These are phyloP conservation scores for Ceratina japonica DNA, from an alignment of 1,140 invertebrate genomes.

Conservation along the genomic window DNA sequence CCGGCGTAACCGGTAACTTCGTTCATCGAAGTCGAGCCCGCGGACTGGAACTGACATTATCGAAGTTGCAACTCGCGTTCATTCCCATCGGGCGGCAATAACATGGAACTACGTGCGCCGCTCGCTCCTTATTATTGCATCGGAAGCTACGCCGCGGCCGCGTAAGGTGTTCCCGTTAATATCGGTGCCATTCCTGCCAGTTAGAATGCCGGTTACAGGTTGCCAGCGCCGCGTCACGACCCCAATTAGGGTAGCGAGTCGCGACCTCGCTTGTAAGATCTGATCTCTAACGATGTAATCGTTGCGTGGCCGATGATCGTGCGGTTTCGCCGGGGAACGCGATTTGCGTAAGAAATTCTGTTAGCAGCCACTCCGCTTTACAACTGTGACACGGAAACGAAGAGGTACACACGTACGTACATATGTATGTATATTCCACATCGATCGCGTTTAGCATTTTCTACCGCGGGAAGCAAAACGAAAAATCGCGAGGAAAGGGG, in stretches of 20 bases:
- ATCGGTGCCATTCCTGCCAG: neutral
- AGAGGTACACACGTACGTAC: too few relatives aligned
- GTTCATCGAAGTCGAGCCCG: neutral
- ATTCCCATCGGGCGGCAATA: neutral
- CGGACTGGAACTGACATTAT: neutral
- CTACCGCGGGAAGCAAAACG: neutral
- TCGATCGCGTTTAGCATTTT: too few relatives aligned
- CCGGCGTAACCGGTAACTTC: neutral
- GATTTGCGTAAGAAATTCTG: too few relatives aligned
- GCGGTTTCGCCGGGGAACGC: neutral
- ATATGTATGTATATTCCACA: too few relatives aligned
- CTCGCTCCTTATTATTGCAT: neutral
- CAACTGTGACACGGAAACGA: too few relatives aligned
- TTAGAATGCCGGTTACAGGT: slow-evolving; percentile 12
- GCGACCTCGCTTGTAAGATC: neutral
- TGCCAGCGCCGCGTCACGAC: neutral
- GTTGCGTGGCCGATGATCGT: neutral
- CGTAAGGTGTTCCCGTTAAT: slow-evolving; percentile 9
- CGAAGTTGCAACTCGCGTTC: neutral
- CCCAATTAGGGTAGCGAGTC: slow-evolving; percentile 10
- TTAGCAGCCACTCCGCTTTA: too few relatives aligned
- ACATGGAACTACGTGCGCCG: neutral
- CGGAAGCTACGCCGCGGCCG: neutral
- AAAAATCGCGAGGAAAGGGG: too few relatives aligned
- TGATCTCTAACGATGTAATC: neutral